A percentile compares a stretch with the other conserved stretches of the same genome.
Evolutionary conservation across 2,797 vertebrate genomes (phyloP).

Genomic region (Gadopsis marmoratus): DNA sequence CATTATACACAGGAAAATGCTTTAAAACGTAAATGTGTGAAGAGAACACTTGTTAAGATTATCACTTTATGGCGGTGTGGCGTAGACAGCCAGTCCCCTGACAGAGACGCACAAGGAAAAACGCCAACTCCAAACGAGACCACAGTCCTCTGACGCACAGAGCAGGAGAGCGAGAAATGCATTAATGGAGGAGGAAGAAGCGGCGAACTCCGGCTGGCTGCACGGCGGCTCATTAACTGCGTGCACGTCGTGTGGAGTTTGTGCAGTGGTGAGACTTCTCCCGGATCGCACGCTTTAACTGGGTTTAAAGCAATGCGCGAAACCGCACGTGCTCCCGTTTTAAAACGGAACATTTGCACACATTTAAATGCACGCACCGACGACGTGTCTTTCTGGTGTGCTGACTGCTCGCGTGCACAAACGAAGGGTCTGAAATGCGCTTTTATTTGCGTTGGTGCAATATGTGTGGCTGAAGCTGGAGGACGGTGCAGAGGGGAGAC

Average conservation of each 20-base stretch:
- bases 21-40: slow-evolving; percentile 7
- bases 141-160: slow-evolving; percentile 60
- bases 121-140: slow-evolving; percentile 59
- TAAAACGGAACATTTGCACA: slow-evolving; percentile 43
- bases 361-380: slow-evolving; percentile 18
- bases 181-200: slow-evolving; percentile 35
- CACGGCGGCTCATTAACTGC: slow-evolving; percentile 58
- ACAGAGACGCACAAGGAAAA: slow-evolving; percentile 42
- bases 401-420: background rate
- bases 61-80: slow-evolving; percentile 40
- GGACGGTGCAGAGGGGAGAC: background rate
- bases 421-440: slow-evolving; percentile 16
- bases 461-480: background rate
- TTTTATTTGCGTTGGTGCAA: background rate
- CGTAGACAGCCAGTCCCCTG: slow-evolving; percentile 41
- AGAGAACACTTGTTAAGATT: slow-evolving; percentile 9
- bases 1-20: slow-evolving; percentile 1
- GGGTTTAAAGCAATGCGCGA: slow-evolving; percentile 49
- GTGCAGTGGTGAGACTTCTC: slow-evolving; percentile 27
- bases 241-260: slow-evolving; percentile 35
- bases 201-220: slow-evolving; percentile 31
- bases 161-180: slow-evolving; percentile 52
- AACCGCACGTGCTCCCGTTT: slow-evolving; percentile 38
- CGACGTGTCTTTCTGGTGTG: slow-evolving; percentile 2
- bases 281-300: slow-evolving; percentile 59